Conservation (phyloP, 2,113 vertebrate genomes). For the Lutjanus erythropterus region DNA sequence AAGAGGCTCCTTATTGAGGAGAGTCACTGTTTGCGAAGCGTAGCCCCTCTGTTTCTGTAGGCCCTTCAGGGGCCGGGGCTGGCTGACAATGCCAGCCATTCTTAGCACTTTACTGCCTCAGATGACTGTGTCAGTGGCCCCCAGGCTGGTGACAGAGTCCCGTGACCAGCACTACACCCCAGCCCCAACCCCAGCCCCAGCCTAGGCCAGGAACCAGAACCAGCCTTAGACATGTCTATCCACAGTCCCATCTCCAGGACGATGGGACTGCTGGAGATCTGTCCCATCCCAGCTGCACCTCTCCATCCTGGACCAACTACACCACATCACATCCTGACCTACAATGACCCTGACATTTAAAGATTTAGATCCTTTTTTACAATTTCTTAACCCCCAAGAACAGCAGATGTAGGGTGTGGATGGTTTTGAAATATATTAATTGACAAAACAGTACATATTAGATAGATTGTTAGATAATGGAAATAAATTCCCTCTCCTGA, state of each 20-base stretch:
- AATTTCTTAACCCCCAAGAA: background rate
- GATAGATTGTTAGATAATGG: background rate
- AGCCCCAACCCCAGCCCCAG: slow-evolving; percentile 51
- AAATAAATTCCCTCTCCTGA: background rate
- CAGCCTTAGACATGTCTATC: slow-evolving; percentile 24
- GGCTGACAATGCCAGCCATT: slow-evolving; percentile 82
- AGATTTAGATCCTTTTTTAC: background rate
- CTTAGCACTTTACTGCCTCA: slow-evolving; percentile 79
- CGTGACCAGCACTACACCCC: slow-evolving; percentile 78
- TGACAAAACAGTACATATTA: no score
- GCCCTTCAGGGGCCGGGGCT: slow-evolving; percentile 75
- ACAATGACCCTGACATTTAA: background rate
- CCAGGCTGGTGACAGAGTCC: slow-evolving; percentile 80
- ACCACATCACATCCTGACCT: background rate
- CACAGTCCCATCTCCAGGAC: slow-evolving; percentile 9
- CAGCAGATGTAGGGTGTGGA: no score
- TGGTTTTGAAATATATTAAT: no score
- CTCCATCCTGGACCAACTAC: background rate
- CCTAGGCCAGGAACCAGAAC: slow-evolving; percentile 45
- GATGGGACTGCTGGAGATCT: background rate
- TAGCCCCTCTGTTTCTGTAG: slow-evolving; percentile 79
- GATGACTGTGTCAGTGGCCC: slow-evolving; percentile 81
- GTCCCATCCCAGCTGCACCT: background rate
- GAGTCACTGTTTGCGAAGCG: slow-evolving; percentile 79
- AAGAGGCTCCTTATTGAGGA: slow-evolving; percentile 81